phyloP scores from a whole-genome alignment of 2,888 invertebrate genomes.

The Stenichneumon culpator region DNA sequence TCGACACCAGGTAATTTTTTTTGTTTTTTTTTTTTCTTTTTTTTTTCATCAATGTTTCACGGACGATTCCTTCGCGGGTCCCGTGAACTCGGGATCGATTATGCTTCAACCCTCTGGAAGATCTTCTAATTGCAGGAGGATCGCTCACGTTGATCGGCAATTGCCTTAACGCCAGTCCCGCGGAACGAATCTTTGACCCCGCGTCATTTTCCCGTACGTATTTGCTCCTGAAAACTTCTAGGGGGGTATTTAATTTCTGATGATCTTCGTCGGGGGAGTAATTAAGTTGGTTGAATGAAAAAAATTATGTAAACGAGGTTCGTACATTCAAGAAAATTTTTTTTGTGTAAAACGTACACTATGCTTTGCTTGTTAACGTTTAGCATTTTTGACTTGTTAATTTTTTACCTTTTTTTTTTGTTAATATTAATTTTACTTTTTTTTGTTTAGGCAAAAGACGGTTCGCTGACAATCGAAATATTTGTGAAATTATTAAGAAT shows the following conservation, averaged over 20 bases:
- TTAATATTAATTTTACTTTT: too few relatives aligned
- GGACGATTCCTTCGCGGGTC: constrained; percentile 19
- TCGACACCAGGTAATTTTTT: neutral
- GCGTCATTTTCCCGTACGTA: neutral
- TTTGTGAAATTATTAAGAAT: too few relatives aligned
- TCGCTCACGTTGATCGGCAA: neutral
- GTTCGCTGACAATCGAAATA: too few relatives aligned
- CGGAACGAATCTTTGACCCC: neutral
- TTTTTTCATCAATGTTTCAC: constrained; percentile 14
- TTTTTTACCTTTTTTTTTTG: too few relatives aligned
- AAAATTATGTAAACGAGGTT: too few relatives aligned
- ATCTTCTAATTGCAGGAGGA: constrained; percentile 43
- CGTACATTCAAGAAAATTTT: too few relatives aligned
- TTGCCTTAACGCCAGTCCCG: neutral
- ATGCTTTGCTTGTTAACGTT: too few relatives aligned
- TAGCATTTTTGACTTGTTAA: too few relatives aligned
- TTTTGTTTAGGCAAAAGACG: too few relatives aligned
- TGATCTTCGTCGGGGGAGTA: neutral
- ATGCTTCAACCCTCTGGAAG: constrained; percentile 10
- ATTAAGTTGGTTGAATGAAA: neutral
- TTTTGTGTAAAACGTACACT: too few relatives aligned
- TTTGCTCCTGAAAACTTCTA: neutral
- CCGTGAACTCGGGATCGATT: constrained; percentile 44
- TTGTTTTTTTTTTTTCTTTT: constrained; percentile 3
- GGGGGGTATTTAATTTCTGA: neutral